Evolutionary conservation across 2,888 invertebrate genomes (phyloP).

Genomic region (Sipha maydis): DNA sequence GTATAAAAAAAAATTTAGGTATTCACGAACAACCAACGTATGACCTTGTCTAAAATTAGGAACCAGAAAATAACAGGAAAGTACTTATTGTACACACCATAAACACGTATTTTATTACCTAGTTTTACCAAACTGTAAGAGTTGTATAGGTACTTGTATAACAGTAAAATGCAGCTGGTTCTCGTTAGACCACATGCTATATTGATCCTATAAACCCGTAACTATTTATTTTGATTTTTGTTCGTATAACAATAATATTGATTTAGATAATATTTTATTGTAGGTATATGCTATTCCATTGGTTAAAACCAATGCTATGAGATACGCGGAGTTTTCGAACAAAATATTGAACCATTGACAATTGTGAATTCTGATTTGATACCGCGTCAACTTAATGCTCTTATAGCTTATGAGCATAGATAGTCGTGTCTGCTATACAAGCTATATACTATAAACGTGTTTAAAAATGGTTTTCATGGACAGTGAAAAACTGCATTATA

Average conservation of each 20-base stretch:
- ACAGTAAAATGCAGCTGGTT: background rate
- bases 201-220: background rate
- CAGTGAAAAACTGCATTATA: too few relatives aligned
- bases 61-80: background rate
- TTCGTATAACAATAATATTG: background rate
- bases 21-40: background rate
- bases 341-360: background rate
- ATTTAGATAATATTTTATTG: background rate
- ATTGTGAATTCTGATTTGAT: constrained; percentile 2
- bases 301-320: background rate
- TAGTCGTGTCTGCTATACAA: background rate
- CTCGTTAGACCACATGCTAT: background rate
- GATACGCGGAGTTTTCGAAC: background rate
- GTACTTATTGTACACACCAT: background rate
- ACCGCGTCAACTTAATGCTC: background rate
- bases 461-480: too few relatives aligned
- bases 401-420: background rate
- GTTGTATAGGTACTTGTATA: background rate
- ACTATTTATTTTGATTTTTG: background rate
- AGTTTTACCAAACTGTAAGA: background rate
- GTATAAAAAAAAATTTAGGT: background rate
- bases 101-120: background rate
- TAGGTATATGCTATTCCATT: background rate
- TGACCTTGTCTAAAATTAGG: background rate
- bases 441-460: too few relatives aligned